These are phyloP conservation scores for Eilema caniola DNA, from an alignment of 2,888 invertebrate species.

Conservation along the genomic window DNA sequence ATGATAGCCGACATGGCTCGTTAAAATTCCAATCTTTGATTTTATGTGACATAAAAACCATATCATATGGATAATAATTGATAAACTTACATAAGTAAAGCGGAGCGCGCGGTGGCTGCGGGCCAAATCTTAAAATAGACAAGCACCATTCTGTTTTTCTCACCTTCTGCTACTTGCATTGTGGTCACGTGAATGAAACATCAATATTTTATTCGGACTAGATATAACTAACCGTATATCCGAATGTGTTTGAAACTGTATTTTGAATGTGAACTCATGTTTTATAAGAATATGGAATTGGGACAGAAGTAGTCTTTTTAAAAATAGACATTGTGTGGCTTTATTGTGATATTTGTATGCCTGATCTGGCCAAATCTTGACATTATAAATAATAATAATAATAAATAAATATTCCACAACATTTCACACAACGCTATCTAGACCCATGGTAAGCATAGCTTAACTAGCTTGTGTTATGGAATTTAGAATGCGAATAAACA, in stretches of 20 bases:
- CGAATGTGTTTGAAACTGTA: background rate
- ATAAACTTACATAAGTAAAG: conserved; percentile 76
- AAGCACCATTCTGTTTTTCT: conserved; percentile 69
- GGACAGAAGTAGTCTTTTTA: background rate
- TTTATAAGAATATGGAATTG: background rate
- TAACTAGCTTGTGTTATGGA: too few relatives aligned
- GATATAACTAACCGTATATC: conserved; percentile 30
- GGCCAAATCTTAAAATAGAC: conserved; percentile 79
- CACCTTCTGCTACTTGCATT: conserved; percentile 74
- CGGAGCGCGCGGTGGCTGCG: conserved; percentile 66
- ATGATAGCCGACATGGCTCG: conserved; percentile 24
- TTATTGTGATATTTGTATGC: background rate
- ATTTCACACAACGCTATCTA: too few relatives aligned
- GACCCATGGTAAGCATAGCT: too few relatives aligned
- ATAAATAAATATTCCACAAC: too few relatives aligned
- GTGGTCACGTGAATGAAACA: conserved; percentile 71
- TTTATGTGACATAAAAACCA: conserved; percentile 62
- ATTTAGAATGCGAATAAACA: too few relatives aligned
- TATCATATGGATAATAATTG: conserved; percentile 68
- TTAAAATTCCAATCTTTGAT: conserved; percentile 55
- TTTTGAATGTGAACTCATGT: conserved; percentile 1
- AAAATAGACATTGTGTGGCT: background rate
- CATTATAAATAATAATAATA: too few relatives aligned
- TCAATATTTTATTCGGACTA: conserved; percentile 47
- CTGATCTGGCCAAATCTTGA: background rate